phyloP scores from a whole-genome alignment of 2,888 invertebrate species.

The Chalcosyrphus nemorum region DNA sequence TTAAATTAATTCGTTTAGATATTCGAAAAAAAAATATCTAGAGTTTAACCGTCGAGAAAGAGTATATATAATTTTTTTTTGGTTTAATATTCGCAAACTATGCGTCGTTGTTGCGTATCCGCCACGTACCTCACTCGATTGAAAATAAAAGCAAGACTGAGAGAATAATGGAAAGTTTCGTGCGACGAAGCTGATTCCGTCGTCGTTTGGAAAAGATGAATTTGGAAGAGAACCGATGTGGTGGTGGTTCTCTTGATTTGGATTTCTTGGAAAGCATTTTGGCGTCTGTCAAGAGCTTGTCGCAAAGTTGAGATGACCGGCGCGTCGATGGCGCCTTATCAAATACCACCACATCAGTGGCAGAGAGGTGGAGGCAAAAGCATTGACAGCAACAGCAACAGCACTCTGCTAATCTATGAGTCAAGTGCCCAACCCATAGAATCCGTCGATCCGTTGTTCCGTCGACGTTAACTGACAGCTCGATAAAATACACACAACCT shows the following conservation, averaged over 20 bases:
- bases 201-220: no score
- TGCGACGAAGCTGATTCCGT: conserved; percentile 10
- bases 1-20: conserved; percentile 42
- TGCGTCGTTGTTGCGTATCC: conserved; percentile 65
- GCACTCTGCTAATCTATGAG: no score
- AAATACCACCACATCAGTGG: neutral
- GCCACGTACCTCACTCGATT: conserved; percentile 66
- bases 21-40: conserved; percentile 43
- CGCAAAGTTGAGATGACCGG: neutral
- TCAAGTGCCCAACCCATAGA: no score
- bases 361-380: neutral
- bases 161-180: conserved; percentile 27
- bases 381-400: neutral
- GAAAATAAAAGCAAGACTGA: conserved; percentile 68
- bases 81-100: conserved; percentile 53
- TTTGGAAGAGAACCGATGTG: neutral
- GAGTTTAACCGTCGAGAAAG: conserved; percentile 33
- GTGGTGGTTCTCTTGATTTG: neutral
- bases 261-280: neutral
- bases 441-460: no score
- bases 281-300: neutral
- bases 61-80: neutral
- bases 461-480: no score
- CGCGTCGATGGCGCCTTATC: neutral
- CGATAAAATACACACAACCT: no score